phyloP scores from a whole-genome alignment of 2,888 invertebrate species.

The Eretmocerus hayati region DNA sequence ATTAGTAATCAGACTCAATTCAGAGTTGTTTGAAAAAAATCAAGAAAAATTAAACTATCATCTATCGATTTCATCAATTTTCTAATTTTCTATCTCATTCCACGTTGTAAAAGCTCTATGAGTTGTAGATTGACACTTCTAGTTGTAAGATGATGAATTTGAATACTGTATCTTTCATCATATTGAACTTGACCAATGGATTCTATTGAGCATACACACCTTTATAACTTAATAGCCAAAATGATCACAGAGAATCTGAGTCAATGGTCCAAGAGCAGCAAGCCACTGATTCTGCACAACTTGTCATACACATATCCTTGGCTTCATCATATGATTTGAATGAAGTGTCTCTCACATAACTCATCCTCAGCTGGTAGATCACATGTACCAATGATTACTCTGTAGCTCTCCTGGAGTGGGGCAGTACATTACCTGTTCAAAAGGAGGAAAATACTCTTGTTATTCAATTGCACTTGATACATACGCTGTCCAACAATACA shows the following conservation, averaged over 20 bases:
- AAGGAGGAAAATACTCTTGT: conserved; percentile 8
- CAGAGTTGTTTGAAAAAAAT: too few relatives aligned
- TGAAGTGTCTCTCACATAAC: conserved; percentile 9
- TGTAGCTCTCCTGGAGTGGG: conserved; percentile 5
- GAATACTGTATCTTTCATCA: too few relatives aligned
- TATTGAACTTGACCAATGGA: background rate
- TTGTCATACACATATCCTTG: conserved; percentile 10
- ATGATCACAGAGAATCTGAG: conserved; percentile 11
- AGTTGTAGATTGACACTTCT: background rate
- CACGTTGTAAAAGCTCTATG: background rate
- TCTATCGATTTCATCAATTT: too few relatives aligned
- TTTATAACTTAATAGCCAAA: conserved; percentile 5
- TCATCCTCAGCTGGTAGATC: conserved; percentile 3
- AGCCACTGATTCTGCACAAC: conserved; percentile 10
- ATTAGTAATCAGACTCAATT: too few relatives aligned
- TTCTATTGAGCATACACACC: conserved; percentile 3
- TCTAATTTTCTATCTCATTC: background rate
- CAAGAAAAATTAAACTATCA: too few relatives aligned
- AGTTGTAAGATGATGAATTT: too few relatives aligned
- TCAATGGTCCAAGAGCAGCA: conserved; percentile 8
- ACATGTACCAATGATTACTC: conserved; percentile 2
- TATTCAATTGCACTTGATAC: conserved; percentile 13
- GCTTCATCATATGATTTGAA: conserved; percentile 16
- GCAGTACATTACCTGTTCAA: conserved; percentile 15
- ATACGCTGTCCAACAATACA: too few relatives aligned